A percentile compares a stretch with the other conserved stretches of the same genome.
Evolutionary conservation across 1,140 invertebrate genomes (phyloP).

Genomic region (Dysdera silvatica): DNA sequence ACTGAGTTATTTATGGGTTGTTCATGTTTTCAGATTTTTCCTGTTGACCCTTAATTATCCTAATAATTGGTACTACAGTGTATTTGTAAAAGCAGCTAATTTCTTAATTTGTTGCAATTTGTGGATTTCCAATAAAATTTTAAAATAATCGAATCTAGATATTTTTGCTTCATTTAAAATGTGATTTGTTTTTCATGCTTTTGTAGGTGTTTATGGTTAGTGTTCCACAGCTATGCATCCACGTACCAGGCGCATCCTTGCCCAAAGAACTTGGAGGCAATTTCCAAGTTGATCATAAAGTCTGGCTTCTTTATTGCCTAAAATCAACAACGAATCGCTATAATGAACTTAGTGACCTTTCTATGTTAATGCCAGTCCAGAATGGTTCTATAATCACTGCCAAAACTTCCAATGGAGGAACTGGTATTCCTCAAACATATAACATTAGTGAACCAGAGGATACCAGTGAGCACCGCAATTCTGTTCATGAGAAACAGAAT

Average conservation of each 20-base stretch:
- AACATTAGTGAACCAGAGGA: constrained; percentile 20
- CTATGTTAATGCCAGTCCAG: background rate
- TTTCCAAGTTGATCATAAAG: constrained; percentile 74
- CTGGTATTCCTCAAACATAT: background rate
- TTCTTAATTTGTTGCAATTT: too few relatives aligned
- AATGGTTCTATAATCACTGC: background rate
- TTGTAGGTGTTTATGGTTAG: constrained; percentile 79
- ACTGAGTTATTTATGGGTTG: too few relatives aligned
- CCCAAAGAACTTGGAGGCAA: constrained; percentile 77
- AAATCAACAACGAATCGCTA: constrained; percentile 58
- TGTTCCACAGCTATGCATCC: constrained; percentile 55
- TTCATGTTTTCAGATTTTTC: too few relatives aligned
- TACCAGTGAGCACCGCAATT: constrained; percentile 7
- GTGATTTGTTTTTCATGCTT: background rate
- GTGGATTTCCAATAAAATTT: too few relatives aligned
- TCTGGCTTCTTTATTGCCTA: constrained; percentile 71
- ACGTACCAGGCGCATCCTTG: constrained; percentile 62
- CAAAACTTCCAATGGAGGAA: background rate
- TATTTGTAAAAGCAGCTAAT: too few relatives aligned
- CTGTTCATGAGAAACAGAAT: constrained; percentile 38
- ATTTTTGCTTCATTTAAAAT: too few relatives aligned
- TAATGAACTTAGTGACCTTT: constrained; percentile 32
- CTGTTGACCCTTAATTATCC: too few relatives aligned
- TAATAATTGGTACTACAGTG: too few relatives aligned
- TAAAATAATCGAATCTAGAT: too few relatives aligned